Evolutionary conservation across 2,113 vertebrate genomes (phyloP).

Genomic region (Rhabdomys dilectus): DNA sequence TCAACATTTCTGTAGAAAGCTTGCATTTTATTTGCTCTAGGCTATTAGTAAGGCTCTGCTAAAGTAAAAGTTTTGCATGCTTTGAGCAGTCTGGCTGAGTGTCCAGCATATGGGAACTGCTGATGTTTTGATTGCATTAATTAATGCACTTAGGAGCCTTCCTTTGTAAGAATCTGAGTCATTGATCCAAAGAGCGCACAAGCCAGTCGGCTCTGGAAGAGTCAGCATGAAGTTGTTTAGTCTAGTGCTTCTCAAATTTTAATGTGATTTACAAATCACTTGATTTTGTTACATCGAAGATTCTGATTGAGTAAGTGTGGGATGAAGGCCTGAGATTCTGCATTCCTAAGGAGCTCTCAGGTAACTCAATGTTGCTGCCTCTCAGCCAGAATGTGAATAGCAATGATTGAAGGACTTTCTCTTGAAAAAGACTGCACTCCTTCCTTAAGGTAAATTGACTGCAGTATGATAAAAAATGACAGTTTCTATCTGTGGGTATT

Average conservation of each 20-base stretch:
- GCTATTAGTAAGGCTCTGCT: background rate
- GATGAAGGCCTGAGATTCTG: background rate
- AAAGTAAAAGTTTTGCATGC: background rate
- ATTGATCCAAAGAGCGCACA: background rate
- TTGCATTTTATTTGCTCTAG: background rate
- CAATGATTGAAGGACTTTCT: background rate
- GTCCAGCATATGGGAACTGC: background rate
- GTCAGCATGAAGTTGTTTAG: background rate
- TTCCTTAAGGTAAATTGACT: background rate
- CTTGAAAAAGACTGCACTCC: background rate
- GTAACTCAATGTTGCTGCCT: background rate
- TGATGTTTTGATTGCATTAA: background rate
- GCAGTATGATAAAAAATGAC: background rate
- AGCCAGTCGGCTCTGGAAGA: background rate
- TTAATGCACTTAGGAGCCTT: background rate
- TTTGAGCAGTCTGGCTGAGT: background rate
- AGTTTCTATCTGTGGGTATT: background rate
- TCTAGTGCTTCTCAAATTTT: background rate
- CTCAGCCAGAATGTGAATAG: background rate
- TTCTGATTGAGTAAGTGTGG: background rate
- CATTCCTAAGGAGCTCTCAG: conserved; percentile 23
- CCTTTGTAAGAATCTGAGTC: background rate
- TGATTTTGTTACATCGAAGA: background rate
- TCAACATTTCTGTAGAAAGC: background rate
- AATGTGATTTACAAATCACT: background rate